phyloP scores from a whole-genome alignment of 1,140 invertebrate genomes.

The Drosophila sulfurigaster region DNA sequence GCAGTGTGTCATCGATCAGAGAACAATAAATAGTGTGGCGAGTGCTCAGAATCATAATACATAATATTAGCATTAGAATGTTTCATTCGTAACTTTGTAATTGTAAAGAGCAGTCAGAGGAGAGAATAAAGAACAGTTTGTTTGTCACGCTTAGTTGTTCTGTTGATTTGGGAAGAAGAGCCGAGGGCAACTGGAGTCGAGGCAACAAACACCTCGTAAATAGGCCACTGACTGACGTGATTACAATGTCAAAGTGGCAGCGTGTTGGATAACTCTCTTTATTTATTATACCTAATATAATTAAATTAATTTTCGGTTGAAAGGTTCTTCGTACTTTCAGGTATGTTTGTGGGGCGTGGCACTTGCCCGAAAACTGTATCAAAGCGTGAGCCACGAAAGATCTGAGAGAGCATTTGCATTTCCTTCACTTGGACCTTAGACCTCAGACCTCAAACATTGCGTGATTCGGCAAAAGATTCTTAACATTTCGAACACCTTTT shows the following conservation, averaged over 20 bases:
- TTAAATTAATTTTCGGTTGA: conserved; percentile 71
- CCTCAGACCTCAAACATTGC: conserved; percentile 53
- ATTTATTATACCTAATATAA: conserved; percentile 75
- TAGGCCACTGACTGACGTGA: conserved; percentile 68
- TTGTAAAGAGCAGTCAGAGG: conserved; percentile 15
- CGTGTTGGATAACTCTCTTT: conserved; percentile 65
- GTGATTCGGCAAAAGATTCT: conserved; percentile 73
- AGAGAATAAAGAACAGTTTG: conserved; percentile 7
- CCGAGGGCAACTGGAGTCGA: conserved; percentile 9
- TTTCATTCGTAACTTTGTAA: conserved; percentile 27
- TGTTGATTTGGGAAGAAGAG: conserved; percentile 31
- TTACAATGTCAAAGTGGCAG: conserved; percentile 71
- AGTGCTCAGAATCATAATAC: conserved; percentile 21
- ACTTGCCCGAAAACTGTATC: conserved; percentile 59
- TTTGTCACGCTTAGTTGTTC: conserved; percentile 46
- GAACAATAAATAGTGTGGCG: not conserved
- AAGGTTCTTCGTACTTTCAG: conserved; percentile 9
- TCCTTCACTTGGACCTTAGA: conserved; percentile 32
- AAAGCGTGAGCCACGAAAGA: conserved; percentile 67
- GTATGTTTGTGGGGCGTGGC: conserved; percentile 52
- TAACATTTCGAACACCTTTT: conserved; percentile 76
- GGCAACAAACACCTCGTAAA: conserved; percentile 52
- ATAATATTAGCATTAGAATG: conserved; percentile 13
- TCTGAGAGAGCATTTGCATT: conserved; percentile 53
- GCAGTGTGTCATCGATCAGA: conserved; percentile 2